Evolutionary conservation across 2,888 invertebrate genomes (phyloP), one percentile per base, ranked within the genome.

Genomic region (Drosophila mettleri): DNA sequence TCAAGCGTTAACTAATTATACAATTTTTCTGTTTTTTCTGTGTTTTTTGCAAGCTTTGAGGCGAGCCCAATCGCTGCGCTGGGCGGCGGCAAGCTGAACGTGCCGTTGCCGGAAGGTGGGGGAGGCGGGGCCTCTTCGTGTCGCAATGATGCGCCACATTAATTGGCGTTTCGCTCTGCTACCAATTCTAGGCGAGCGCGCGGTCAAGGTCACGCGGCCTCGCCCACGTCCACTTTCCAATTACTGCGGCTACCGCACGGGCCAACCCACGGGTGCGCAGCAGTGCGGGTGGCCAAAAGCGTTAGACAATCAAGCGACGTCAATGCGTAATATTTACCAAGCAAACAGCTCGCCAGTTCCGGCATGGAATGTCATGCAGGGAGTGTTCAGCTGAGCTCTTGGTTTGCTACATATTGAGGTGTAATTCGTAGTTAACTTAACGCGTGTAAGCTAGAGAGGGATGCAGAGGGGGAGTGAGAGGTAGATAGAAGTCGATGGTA

Each of bases 181-280:
- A 73, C 68, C 75, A 61, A 75, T 80, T 81, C 72, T 72, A 68
- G 58, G 27, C 53, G 31, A 29, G 8, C 62, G 61, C 65, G 64
- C 60, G 78, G 75, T 81, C 72, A 84, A 80, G 80, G 81, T 41
- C 53, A 20, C 43, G 41, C 20, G 6, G 63, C 18, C 64, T 36
- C 64, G 41, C 48, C 65, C 38, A 61, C 59, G 5, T 22, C 22
- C 33, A 36, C 31, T 46, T 46, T 20, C 16, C 36, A 46, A 38
- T 31, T 58, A 29, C 24, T 33, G 8, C 36, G 16, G 49, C 52
- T 60, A 45, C 60, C 18, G 43, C 14, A 36, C 8, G 1, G 20
- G 18, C 9, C 31, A 14, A 20, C 14, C n/a, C n/a, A n/a, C n/a
- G n/a, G n/a, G n/a, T 34, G 7, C 16, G 43, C 4, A 34, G 27